phyloP scores from a whole-genome alignment of 2,113 vertebrate genomes.

The Platycercus adscitus region DNA sequence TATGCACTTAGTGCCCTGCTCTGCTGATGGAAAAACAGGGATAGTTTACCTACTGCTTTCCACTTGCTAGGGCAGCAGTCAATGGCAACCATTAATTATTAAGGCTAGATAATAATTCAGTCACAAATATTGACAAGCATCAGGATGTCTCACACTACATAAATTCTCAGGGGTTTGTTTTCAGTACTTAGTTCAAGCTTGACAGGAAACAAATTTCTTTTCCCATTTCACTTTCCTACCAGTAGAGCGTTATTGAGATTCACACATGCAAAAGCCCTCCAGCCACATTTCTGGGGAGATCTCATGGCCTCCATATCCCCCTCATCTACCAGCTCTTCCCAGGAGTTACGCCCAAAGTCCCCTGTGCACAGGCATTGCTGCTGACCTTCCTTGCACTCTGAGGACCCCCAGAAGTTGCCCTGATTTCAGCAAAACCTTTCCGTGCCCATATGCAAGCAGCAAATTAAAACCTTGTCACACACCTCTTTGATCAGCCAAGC shows the following conservation, averaged over 20 bases:
- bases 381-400: not conserved
- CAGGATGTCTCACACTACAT: not conserved
- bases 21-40: not conserved
- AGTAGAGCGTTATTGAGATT: not conserved
- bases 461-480: not conserved
- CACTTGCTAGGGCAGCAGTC: not conserved
- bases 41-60: not conserved
- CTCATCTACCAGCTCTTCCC: not conserved
- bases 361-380: accelerated
- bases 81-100: not conserved
- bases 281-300: not conserved
- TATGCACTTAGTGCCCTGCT: not conserved
- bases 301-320: not conserved
- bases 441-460: not conserved
- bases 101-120: not conserved
- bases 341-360: not conserved
- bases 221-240: not conserved
- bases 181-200: not conserved
- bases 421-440: not conserved
- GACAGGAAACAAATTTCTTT: not conserved
- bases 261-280: not conserved
- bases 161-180: not conserved
- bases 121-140: not conserved
- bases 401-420: not conserved
- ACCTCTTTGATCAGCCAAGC: not conserved